Conservation (phyloP, 2,113 vertebrate genomes). For the Sorex fumeus region DNA sequence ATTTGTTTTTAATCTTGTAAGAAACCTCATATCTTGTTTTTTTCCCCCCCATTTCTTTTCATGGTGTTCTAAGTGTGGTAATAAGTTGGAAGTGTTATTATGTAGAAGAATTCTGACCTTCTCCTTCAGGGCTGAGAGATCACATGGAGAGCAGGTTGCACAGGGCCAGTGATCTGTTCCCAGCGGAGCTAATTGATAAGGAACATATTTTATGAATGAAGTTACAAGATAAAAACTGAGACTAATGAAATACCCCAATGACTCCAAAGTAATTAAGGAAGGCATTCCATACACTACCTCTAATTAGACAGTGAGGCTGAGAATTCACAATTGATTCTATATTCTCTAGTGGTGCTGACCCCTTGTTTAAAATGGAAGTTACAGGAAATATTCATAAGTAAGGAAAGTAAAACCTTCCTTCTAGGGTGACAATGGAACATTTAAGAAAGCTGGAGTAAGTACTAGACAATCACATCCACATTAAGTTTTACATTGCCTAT, state of each 20-base stretch:
- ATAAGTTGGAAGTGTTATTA: slow-evolving; percentile 77
- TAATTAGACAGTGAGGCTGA: slow-evolving; percentile 80
- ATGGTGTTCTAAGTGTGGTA: slow-evolving; percentile 62
- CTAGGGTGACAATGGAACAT: slow-evolving; percentile 59
- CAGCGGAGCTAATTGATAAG: slow-evolving; percentile 79
- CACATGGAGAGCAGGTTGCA: slow-evolving; percentile 68
- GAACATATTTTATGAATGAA: slow-evolving; percentile 85
- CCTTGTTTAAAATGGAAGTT: slow-evolving; percentile 72
- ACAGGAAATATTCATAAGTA: slow-evolving; percentile 64
- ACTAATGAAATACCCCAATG: slow-evolving; percentile 84
- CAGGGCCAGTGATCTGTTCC: slow-evolving; percentile 68
- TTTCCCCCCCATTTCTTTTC: not conserved
- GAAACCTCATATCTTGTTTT: not conserved
- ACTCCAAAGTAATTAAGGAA: slow-evolving; percentile 80
- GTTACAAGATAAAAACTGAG: slow-evolving; percentile 80
- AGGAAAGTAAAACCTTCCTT: slow-evolving; percentile 60
- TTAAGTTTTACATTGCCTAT: not conserved
- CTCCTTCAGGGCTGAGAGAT: slow-evolving; percentile 79
- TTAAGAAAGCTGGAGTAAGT: not conserved
- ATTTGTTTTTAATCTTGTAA: slow-evolving; percentile 50
- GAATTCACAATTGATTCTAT: slow-evolving; percentile 75
- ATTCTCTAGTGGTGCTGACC: slow-evolving; percentile 77
- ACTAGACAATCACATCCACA: not conserved
- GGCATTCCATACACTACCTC: slow-evolving; percentile 75
- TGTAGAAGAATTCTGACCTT: slow-evolving; percentile 80